Evolutionary conservation across 2,888 invertebrate genomes (phyloP).

Genomic region (Melanostoma mellinum): DNA sequence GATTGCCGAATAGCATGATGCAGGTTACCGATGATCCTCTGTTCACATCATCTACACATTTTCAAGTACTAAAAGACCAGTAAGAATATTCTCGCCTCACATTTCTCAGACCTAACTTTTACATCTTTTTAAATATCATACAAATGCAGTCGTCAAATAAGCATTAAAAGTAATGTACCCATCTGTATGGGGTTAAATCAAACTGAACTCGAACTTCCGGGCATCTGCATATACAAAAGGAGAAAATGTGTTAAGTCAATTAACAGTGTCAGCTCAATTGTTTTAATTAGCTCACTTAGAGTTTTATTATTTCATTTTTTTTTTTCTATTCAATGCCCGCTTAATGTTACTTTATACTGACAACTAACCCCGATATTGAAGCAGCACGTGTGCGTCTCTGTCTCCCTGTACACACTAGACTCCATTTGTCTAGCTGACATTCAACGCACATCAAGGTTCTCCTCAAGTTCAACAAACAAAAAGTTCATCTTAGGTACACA

Average conservation of each 20-base stretch:
- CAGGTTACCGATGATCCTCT: too few relatives aligned
- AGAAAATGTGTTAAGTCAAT: conserved; percentile 41
- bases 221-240: not conserved
- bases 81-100: too few relatives aligned
- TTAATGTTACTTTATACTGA: conserved; percentile 12
- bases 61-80: too few relatives aligned
- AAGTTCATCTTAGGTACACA: not conserved
- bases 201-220: conserved; percentile 62
- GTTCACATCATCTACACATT: too few relatives aligned
- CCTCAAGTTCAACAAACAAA: conserved; percentile 30
- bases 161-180: not conserved
- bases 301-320: conserved; percentile 17
- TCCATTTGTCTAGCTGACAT: not conserved
- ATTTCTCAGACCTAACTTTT: too few relatives aligned
- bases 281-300: conserved; percentile 50
- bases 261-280: conserved; percentile 60
- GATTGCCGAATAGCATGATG: too few relatives aligned
- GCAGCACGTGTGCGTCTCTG: conserved; percentile 7
- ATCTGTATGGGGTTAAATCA: conserved; percentile 33
- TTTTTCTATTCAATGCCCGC: conserved; percentile 43
- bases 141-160: too few relatives aligned
- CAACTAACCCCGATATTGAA: conserved; percentile 49
- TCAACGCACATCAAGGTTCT: conserved; percentile 19
- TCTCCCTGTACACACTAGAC: not conserved
- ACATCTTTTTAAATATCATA: too few relatives aligned